phyloP scores from a whole-genome alignment of 2,797 vertebrate genomes.

The Falco columbarius region DNA sequence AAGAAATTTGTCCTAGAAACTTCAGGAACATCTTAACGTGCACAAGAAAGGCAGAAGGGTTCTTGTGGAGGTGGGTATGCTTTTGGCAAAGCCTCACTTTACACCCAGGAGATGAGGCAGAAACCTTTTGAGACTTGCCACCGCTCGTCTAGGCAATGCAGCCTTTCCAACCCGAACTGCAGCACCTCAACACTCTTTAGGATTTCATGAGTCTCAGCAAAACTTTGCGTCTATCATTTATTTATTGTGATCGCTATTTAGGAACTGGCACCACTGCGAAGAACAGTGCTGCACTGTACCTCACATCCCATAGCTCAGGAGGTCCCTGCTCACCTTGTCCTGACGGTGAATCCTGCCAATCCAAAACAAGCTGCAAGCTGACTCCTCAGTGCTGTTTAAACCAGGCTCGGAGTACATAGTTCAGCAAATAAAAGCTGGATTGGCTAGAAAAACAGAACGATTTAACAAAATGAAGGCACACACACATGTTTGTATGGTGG shows the following conservation, averaged over 20 bases:
- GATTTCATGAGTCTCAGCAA: not conserved
- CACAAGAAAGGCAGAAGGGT: not conserved
- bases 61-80: not conserved
- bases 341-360: fast-evolving
- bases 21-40: not conserved
- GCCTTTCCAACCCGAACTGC: not conserved
- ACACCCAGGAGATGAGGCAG: not conserved
- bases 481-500: not conserved
- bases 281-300: not conserved
- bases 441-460: not conserved
- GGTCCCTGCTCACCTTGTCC: not conserved
- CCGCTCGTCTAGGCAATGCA: not conserved
- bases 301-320: not conserved
- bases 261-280: not conserved
- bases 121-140: not conserved
- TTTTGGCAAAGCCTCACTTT: not conserved
- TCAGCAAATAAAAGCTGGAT: not conserved
- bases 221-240: not conserved
- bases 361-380: not conserved
- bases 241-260: not conserved
- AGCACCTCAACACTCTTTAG: not conserved
- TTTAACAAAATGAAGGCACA: not conserved
- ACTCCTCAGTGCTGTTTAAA: not conserved
- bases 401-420: not conserved
- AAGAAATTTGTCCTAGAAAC: not conserved